Evolutionary conservation across 1,140 invertebrate species (phyloP).

Genomic region (Akabosia matsudoensis): DNA sequence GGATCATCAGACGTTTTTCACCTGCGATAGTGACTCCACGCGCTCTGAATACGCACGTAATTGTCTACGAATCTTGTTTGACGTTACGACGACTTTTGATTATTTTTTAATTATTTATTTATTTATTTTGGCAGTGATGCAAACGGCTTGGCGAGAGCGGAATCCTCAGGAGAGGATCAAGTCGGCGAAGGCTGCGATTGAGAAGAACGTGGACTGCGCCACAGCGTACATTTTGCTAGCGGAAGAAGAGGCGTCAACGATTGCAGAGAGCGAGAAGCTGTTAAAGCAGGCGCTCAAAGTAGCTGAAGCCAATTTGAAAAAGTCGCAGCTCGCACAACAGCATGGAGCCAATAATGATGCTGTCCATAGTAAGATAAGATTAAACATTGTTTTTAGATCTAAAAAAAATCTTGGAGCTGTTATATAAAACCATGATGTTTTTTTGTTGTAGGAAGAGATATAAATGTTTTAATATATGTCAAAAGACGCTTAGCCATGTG

Average conservation of each 20-base stretch:
- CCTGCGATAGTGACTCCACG: conserved; percentile 83
- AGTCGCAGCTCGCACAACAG: conserved; percentile 73
- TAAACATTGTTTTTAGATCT: not conserved
- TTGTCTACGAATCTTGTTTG: too few relatives aligned
- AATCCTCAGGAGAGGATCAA: conserved; percentile 88
- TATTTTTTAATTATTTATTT: conserved; percentile 26
- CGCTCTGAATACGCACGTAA: conserved; percentile 88
- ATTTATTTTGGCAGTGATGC: conserved; percentile 83
- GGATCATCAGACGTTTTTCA: conserved; percentile 98
- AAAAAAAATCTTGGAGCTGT: not conserved
- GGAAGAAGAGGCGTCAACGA: conserved; percentile 92
- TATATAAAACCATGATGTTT: not conserved
- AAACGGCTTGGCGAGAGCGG: conserved; percentile 93
- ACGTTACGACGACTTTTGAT: not conserved
- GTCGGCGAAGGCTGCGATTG: conserved; percentile 84
- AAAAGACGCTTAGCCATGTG: conserved; percentile 94
- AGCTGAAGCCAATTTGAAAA: conserved; percentile 81
- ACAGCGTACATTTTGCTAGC: conserved; percentile 92
- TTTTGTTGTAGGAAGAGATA: conserved; percentile 66
- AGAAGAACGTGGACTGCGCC: conserved; percentile 88
- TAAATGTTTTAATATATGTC: conserved; percentile 93
- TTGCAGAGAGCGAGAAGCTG: conserved; percentile 82
- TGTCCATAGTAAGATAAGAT: conserved; percentile 63
- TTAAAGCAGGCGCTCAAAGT: conserved; percentile 82
- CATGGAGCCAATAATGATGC: conserved; percentile 73